Percentiles rank a stretch among this genome's conserved stretches.
Evolutionary conservation across 2,113 vertebrate genomes (phyloP).

Genomic region (Nycticorax nycticorax): DNA sequence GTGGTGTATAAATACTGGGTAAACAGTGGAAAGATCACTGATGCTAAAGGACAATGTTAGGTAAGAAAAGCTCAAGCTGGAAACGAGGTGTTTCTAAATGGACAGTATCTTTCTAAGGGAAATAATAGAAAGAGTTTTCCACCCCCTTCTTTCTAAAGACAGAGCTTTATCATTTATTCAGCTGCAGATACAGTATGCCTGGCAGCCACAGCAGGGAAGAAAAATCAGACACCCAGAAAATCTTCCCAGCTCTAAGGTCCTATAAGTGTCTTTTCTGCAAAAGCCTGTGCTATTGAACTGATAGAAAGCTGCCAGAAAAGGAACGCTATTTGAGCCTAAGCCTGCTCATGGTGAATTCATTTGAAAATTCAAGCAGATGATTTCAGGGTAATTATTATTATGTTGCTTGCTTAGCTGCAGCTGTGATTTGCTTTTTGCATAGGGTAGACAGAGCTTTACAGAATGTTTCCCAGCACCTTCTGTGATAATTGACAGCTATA

Average conservation of each 20-base stretch:
- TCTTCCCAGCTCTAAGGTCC: background rate
- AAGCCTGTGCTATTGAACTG: background rate
- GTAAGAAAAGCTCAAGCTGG: background rate
- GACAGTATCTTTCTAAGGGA: background rate
- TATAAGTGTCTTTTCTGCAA: background rate
- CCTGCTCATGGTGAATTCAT: background rate
- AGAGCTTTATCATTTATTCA: background rate
- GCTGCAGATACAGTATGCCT: background rate
- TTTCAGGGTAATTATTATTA: constrained; percentile 48
- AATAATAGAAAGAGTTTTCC: background rate
- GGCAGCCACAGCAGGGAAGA: background rate
- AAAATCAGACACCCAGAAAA: background rate
- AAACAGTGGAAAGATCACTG: background rate
- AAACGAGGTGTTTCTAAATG: background rate
- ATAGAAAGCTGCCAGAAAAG: constrained; percentile 20
- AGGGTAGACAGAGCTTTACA: background rate
- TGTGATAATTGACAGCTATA: constrained; percentile 14
- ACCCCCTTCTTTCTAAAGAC: background rate
- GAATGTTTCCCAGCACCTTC: constrained; percentile 39
- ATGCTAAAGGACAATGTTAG: background rate
- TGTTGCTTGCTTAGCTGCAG: constrained; percentile 33
- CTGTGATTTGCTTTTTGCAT: constrained; percentile 36
- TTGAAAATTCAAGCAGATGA: constrained; percentile 45
- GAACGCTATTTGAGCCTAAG: background rate
- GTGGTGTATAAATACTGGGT: background rate